Conservation (phyloP, 2,888 invertebrate genomes). For the Petrolisthes manimaculis region DNA sequence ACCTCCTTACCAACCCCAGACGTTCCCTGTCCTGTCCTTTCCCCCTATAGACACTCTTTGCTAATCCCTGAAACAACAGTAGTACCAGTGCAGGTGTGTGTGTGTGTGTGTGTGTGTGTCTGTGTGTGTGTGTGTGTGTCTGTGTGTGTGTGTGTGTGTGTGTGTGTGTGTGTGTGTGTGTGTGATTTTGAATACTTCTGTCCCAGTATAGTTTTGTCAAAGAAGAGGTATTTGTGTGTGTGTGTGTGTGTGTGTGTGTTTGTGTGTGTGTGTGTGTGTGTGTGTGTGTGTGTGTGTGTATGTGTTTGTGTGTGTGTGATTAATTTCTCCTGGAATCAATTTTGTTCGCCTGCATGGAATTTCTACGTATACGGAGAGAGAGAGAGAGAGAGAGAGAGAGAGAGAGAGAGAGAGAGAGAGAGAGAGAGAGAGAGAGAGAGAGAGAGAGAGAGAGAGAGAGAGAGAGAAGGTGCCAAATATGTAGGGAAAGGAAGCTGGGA, state of each 20-base stretch:
- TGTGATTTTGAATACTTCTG: neutral
- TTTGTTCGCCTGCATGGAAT: neutral
- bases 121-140: too few species aligned
- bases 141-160: too few species aligned
- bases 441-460: neutral
- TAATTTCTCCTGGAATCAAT: neutral
- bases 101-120: too few species aligned
- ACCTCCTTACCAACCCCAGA: neutral
- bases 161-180: neutral
- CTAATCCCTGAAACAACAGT: neutral
- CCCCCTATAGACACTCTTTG: neutral
- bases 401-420: neutral
- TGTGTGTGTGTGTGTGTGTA: too few species aligned
- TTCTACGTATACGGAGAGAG: neutral
- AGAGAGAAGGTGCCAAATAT: neutral
- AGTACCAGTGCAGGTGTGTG: neutral
- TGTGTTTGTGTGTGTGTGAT: too few species aligned
- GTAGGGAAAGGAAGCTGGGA: neutral
- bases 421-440: neutral
- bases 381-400: neutral
- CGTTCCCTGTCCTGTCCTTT: constrained; percentile 6
- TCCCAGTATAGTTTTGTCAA: neutral
- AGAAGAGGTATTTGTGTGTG: neutral
- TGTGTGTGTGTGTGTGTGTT: neutral
- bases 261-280: neutral